Evolutionary conservation across 2,888 invertebrate genomes (phyloP).

Genomic region (Dryobotodes eremita): DNA sequence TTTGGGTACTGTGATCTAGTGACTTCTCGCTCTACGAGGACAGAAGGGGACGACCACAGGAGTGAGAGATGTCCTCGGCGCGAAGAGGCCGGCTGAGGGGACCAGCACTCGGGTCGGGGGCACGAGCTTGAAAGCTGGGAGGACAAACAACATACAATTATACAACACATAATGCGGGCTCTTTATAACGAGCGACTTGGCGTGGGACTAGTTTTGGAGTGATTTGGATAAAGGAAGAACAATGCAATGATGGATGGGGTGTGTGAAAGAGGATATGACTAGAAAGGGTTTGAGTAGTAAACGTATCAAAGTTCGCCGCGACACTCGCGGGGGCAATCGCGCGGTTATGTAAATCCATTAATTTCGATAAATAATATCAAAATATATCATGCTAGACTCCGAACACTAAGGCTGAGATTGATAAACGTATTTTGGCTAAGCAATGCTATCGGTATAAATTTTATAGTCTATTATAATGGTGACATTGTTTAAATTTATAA

Average conservation of each 20-base stretch:
- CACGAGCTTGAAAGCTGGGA: constrained; percentile 39
- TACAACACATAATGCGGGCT: not conserved
- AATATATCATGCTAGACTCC: too few relatives aligned
- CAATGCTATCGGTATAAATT: too few relatives aligned
- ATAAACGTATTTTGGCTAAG: too few relatives aligned
- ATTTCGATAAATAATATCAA: not conserved
- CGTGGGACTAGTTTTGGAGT: not conserved
- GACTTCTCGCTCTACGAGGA: constrained; percentile 56
- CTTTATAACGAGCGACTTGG: too few relatives aligned
- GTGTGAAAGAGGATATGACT: not conserved
- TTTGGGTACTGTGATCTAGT: constrained; percentile 25
- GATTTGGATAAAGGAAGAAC: not conserved
- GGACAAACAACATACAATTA: constrained; percentile 56
- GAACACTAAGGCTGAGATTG: too few relatives aligned
- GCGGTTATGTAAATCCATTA: not conserved
- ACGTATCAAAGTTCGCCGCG: too few relatives aligned
- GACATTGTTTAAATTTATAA: too few relatives aligned
- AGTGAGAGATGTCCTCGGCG: constrained; percentile 23
- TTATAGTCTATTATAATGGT: too few relatives aligned
- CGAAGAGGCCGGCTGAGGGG: constrained; percentile 38
- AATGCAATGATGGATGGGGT: not conserved
- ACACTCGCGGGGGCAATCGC: not conserved
- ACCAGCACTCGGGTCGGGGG: constrained; percentile 7
- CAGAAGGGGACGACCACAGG: constrained; percentile 42
- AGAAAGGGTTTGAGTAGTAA: not conserved